A percentile compares a stretch with the other conserved stretches of the same genome.
Conservation (phyloP, 1,140 invertebrate species). For the Cecropterus lyciades region DNA sequence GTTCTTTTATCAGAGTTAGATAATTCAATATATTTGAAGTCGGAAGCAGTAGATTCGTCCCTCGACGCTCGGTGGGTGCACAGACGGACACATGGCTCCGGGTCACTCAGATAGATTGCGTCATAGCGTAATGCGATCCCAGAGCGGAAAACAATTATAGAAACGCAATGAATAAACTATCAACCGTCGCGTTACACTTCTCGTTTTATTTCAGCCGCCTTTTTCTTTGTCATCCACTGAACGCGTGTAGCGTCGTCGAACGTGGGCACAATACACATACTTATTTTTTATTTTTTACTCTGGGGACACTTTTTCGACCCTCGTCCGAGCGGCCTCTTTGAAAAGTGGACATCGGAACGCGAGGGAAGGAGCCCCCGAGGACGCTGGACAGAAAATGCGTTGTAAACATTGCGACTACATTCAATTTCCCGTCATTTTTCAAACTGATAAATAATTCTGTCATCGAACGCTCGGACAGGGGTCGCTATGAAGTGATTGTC, state of each 20-base stretch:
- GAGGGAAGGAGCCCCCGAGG: constrained; percentile 81
- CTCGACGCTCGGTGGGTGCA: constrained; percentile 41
- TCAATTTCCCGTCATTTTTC: constrained; percentile 86
- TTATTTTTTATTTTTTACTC: constrained; percentile 84
- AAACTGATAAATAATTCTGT: constrained; percentile 86
- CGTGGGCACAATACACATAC: constrained; percentile 79
- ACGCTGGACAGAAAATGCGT: constrained; percentile 83
- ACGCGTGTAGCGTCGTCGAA: constrained; percentile 66
- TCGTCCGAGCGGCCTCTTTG: constrained; percentile 84
- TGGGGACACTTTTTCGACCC: constrained; percentile 84
- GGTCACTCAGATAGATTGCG: constrained; percentile 76
- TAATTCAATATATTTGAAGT: constrained; percentile 64
- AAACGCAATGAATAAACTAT: constrained; percentile 73
- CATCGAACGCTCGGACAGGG: constrained; percentile 82
- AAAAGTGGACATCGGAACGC: constrained; percentile 84
- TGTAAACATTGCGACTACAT: constrained; percentile 85
- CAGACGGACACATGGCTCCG: constrained; percentile 61
- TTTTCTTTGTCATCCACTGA: constrained; percentile 74
- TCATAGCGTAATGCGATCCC: constrained; percentile 66
- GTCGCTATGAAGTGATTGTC: constrained; percentile 83
- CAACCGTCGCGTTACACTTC: constrained; percentile 48
- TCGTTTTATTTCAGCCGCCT: constrained; percentile 57
- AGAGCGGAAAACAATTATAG: constrained; percentile 72
- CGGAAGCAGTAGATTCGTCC: constrained; percentile 55
- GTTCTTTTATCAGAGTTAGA: constrained; percentile 51